phyloP scores from a whole-genome alignment of 2,888 invertebrate species.

The Zonitis immaculata region DNA sequence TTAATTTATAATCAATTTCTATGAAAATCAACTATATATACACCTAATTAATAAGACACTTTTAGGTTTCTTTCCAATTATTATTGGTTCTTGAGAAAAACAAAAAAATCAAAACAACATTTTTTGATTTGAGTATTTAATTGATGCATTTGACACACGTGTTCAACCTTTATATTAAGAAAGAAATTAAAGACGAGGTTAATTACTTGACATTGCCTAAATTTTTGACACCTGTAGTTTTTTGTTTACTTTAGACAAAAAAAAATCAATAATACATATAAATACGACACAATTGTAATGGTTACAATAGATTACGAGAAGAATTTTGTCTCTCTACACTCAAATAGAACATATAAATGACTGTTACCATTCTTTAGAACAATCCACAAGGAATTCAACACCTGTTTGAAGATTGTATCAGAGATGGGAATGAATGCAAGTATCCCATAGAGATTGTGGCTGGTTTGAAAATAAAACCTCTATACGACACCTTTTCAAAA shows the following conservation, averaged over 20 bases:
- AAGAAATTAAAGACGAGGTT: not conserved
- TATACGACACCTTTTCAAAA: slow-evolving; percentile 29
- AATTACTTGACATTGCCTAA: not conserved
- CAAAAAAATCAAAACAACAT: not conserved
- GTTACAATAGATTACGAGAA: no score
- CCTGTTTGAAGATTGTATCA: slow-evolving; percentile 37
- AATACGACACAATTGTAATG: not conserved
- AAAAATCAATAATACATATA: no score
- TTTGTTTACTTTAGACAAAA: not conserved
- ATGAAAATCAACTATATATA: no score
- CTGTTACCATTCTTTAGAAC: slow-evolving; percentile 33
- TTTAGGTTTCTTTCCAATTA: no score
- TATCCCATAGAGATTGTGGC: slow-evolving; percentile 31
- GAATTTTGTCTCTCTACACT: no score
- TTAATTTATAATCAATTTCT: no score
- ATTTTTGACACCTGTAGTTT: not conserved
- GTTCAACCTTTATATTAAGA: not conserved
- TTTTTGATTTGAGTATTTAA: not conserved
- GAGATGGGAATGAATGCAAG: slow-evolving; percentile 33
- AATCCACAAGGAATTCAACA: slow-evolving; percentile 38
- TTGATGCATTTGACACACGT: not conserved
- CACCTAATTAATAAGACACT: no score
- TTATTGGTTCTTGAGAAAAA: no score
- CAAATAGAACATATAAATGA: slow-evolving; percentile 4
- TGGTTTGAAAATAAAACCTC: slow-evolving; percentile 24